Percentiles rank a stretch among this genome's conserved stretches.
phyloP scores from a whole-genome alignment of 2,888 invertebrate genomes.

The Ecliptopera silaceata region DNA sequence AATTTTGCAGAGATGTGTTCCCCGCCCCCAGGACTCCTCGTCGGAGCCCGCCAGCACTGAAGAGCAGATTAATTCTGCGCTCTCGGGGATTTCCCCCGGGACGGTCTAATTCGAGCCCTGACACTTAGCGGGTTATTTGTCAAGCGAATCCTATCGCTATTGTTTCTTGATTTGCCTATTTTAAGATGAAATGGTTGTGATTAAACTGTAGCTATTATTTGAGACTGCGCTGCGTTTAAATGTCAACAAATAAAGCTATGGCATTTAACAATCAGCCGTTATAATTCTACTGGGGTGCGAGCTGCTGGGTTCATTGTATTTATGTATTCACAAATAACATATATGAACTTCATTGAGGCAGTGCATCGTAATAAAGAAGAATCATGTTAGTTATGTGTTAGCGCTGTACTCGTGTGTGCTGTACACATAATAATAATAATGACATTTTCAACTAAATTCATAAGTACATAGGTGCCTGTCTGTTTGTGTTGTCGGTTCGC shows the following conservation, averaged over 20 bases:
- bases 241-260: neutral
- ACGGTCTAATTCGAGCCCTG: constrained; percentile 34
- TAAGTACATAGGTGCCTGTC: neutral
- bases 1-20: no score
- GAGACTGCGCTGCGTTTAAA: neutral
- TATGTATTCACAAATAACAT: no score
- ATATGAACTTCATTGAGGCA: no score
- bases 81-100: constrained; percentile 26
- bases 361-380: no score
- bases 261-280: no score
- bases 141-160: constrained; percentile 21
- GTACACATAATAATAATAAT: neutral
- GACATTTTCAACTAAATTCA: no score
- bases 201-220: neutral
- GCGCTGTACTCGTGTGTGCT: no score
- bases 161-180: constrained; percentile 1
- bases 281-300: no score
- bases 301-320: no score
- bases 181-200: neutral
- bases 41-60: neutral
- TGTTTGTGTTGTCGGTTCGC: neutral
- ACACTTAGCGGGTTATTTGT: constrained; percentile 34
- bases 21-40: neutral
- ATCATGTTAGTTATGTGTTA: no score
- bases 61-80: constrained; percentile 28